A percentile compares a stretch with the other conserved stretches of the same genome.
Conservation (phyloP, 2,113 vertebrate species). For the Lagenorhynchus albirostris region DNA sequence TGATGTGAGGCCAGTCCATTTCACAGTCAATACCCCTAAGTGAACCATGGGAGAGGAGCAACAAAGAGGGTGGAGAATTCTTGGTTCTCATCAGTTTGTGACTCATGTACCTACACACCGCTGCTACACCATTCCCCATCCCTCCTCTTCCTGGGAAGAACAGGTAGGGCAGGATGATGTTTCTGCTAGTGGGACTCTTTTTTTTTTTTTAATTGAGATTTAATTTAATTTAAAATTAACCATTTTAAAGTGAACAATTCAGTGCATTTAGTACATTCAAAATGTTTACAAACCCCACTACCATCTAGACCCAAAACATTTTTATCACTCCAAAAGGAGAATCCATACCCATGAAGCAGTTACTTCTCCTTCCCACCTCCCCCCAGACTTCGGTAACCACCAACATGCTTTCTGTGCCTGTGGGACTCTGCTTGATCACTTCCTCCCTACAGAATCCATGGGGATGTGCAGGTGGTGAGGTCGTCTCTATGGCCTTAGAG, state of each 20-base stretch:
- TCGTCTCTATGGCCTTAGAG: neutral
- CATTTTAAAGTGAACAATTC: neutral
- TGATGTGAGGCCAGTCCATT: neutral
- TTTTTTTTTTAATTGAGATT: neutral
- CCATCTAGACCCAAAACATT: neutral
- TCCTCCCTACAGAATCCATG: neutral
- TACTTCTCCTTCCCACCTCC: neutral
- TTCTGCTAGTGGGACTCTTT: neutral
- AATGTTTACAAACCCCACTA: neutral
- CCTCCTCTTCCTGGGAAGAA: neutral
- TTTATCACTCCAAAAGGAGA: neutral
- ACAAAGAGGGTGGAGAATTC: neutral
- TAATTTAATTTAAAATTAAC: no score
- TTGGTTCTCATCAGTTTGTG: neutral
- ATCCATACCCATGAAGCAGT: neutral
- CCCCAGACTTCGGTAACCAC: no score
- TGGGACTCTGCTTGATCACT: neutral
- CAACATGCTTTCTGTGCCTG: neutral
- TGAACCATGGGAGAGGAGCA: neutral
- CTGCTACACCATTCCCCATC: neutral
- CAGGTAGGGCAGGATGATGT: neutral
- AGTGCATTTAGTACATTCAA: neutral
- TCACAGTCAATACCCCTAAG: neutral
- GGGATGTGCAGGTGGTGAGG: neutral
- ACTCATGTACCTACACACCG: neutral